Evolutionary conservation across 2,113 vertebrate species (phyloP).

Genomic region (Alligator mississippiensis): DNA sequence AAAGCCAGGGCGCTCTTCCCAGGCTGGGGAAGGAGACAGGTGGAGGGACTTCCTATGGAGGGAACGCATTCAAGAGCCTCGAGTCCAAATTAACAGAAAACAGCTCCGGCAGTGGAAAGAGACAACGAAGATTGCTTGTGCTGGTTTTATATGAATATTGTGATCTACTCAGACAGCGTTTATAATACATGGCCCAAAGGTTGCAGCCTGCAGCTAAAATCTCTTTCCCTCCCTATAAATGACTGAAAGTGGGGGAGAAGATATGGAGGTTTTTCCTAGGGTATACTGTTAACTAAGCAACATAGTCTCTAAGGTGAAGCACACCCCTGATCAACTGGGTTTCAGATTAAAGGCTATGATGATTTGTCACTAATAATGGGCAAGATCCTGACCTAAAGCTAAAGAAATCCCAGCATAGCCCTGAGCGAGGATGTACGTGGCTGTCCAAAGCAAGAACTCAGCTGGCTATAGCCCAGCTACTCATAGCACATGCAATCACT

Average conservation of each 20-base stretch:
- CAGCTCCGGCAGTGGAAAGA: not conserved
- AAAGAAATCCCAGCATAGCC: not conserved
- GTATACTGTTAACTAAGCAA: not conserved
- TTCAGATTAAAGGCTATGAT: not conserved
- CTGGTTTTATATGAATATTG: not conserved
- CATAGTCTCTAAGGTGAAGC: not conserved
- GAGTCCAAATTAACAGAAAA: not conserved
- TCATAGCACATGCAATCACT: not conserved
- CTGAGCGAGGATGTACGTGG: not conserved
- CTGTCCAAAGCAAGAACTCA: not conserved
- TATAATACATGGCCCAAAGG: not conserved
- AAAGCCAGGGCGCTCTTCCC: conserved; percentile 32
- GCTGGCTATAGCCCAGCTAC: not conserved
- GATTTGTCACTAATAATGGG: not conserved
- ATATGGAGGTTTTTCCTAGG: not conserved
- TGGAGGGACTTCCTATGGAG: not conserved
- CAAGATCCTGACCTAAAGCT: fast-evolving
- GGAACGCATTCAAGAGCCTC: not conserved
- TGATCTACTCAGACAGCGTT: not conserved
- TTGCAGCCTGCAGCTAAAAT: not conserved
- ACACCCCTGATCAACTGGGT: not conserved
- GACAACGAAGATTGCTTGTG: not conserved
- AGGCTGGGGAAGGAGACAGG: not conserved
- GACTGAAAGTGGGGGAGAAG: not conserved
- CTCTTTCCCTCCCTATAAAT: not conserved